Percentiles rank a stretch among this genome's conserved stretches.
Evolutionary conservation across 2,888 invertebrate genomes (phyloP).

Genomic region (Drosophila tripunctata): DNA sequence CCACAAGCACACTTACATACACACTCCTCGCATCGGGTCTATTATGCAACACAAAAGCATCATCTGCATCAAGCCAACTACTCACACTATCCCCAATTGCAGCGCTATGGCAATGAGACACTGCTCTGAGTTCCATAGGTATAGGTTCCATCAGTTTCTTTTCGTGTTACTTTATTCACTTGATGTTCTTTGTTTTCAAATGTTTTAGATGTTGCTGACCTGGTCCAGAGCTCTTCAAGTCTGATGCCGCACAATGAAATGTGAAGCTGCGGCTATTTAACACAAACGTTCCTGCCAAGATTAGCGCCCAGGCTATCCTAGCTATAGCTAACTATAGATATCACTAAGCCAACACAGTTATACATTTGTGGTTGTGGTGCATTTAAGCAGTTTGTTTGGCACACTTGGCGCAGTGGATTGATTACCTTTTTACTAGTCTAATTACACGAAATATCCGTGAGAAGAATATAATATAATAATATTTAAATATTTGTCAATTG

Average conservation of each 20-base stretch:
- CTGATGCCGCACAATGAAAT: slow-evolving; percentile 44
- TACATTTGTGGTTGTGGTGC: neutral
- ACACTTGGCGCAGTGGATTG: no score
- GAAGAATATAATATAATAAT: no score
- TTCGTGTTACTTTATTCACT: neutral
- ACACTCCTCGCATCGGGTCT: slow-evolving; percentile 66
- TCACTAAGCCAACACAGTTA: neutral
- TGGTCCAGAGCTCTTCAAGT: slow-evolving; percentile 31
- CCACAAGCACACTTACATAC: slow-evolving; percentile 21
- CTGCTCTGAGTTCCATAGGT: slow-evolving; percentile 66
- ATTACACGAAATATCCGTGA: no score
- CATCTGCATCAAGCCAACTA: slow-evolving; percentile 52
- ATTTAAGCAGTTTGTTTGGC: no score
- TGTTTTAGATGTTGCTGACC: neutral
- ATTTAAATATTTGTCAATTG: no score
- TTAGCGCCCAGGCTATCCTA: slow-evolving; percentile 30
- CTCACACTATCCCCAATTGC: slow-evolving; percentile 62
- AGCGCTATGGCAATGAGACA: slow-evolving; percentile 82
- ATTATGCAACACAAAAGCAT: slow-evolving; percentile 63
- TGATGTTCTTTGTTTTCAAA: neutral
- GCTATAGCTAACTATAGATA: slow-evolving; percentile 4
- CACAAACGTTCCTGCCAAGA: slow-evolving; percentile 53
- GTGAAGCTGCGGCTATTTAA: slow-evolving; percentile 31
- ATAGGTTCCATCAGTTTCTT: neutral
- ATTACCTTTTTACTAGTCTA: no score